A percentile compares a stretch with the other conserved stretches of the same genome.
These are phyloP conservation scores for Pachydiplax longipennis DNA, from an alignment of 2,888 invertebrate genomes.

Conservation along the genomic window DNA sequence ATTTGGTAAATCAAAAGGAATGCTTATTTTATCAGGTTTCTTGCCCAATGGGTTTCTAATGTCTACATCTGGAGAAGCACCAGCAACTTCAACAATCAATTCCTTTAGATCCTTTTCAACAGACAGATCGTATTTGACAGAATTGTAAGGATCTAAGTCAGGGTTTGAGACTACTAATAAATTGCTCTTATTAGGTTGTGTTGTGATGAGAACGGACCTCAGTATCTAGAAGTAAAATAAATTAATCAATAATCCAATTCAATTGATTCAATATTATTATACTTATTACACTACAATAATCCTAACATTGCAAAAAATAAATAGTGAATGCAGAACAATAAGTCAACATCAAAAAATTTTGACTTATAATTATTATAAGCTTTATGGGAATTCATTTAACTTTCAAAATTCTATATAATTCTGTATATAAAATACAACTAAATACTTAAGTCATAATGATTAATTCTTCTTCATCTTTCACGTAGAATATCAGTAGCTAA, in stretches of 20 bases:
- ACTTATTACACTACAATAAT: no score
- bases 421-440: no score
- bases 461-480: no score
- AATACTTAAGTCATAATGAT: no score
- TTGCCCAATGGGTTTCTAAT: background rate
- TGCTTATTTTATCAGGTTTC: background rate
- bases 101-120: background rate
- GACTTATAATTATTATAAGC: no score
- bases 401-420: no score
- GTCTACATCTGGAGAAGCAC: background rate
- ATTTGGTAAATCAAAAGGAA: background rate
- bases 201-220: background rate
- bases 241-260: background rate
- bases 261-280: no score
- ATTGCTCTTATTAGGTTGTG: background rate
- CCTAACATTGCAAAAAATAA: no score
- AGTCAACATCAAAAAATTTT: no score
- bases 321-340: no score
- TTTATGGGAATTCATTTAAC: no score
- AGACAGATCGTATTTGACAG: background rate
- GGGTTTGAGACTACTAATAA: background rate
- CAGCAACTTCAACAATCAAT: background rate
- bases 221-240: background rate
- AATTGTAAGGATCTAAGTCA: background rate
- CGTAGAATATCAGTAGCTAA: no score